Evolutionary conservation across 2,113 vertebrate genomes (phyloP).

Genomic region (Maccullochella peelii): DNA sequence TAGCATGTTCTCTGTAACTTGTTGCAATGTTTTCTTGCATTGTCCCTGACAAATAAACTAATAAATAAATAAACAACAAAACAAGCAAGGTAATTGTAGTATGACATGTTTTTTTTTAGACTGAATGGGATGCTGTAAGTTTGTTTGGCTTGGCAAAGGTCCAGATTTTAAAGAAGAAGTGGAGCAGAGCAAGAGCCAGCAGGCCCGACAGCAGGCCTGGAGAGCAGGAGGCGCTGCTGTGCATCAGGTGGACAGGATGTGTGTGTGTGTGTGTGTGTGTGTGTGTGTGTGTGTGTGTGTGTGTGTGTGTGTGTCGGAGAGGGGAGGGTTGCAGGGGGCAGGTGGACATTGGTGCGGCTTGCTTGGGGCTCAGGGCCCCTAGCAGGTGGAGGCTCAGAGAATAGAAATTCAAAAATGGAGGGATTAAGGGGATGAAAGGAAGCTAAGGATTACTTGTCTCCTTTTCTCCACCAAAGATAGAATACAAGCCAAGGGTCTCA

Average conservation of each 20-base stretch:
- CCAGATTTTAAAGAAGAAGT: constrained; percentile 53
- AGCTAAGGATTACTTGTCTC: constrained; percentile 67
- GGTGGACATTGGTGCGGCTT: constrained; percentile 70
- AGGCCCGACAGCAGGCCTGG: constrained; percentile 54
- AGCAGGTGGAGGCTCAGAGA: constrained; percentile 76
- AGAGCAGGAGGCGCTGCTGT: constrained; percentile 52
- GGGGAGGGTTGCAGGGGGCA: constrained; percentile 54
- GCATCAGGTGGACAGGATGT: constrained; percentile 60
- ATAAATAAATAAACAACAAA: too few species aligned
- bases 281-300: constrained; percentile 31
- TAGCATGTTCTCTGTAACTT: too few species aligned
- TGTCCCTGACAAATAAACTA: too few species aligned
- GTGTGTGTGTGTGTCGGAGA: constrained; percentile 15
- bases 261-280: constrained; percentile 33
- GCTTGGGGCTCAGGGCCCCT: constrained; percentile 51
- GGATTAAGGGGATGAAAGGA: constrained; percentile 77
- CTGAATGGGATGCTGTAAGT: constrained; percentile 25
- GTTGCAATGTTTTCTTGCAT: too few species aligned
- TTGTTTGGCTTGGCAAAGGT: constrained; percentile 61
- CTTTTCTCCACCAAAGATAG: constrained; percentile 55
- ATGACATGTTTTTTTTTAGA: constrained; percentile 17
- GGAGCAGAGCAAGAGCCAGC: constrained; percentile 50
- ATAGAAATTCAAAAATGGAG: constrained; percentile 60
- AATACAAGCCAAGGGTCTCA: constrained; percentile 45
- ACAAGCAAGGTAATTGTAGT: constrained; percentile 23